These are phyloP conservation scores for Caerostris extrusa DNA, from an alignment of 1,140 invertebrate genomes.

Conservation along the genomic window DNA sequence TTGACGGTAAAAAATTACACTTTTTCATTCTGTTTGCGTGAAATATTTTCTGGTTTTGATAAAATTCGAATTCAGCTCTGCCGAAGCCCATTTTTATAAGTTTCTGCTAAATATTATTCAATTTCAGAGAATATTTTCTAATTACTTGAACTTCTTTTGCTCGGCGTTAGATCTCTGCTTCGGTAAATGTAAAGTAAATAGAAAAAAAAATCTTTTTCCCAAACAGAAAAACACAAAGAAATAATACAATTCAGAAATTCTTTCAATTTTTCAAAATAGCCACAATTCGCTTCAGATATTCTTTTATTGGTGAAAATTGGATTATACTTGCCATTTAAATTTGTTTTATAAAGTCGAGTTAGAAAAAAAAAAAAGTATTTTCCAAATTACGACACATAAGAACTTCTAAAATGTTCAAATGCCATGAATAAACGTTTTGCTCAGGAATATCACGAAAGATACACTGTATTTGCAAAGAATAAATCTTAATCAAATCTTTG, in stretches of 20 bases:
- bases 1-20: no score
- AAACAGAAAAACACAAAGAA: background rate
- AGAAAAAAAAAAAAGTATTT: no score
- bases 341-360: background rate
- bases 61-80: background rate
- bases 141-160: background rate
- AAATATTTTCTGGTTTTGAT: background rate
- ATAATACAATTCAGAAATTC: background rate
- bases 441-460: no score
- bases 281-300: background rate
- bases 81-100: background rate
- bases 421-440: no score
- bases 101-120: conserved; percentile 1
- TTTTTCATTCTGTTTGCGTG: no score
- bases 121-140: background rate
- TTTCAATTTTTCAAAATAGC: background rate
- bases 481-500: no score
- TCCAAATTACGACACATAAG: no score
- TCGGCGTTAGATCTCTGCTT: background rate
- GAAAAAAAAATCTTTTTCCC: background rate
- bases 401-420: no score
- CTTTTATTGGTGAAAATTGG: background rate
- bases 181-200: background rate
- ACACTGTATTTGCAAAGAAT: no score
- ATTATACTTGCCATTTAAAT: background rate